These are phyloP conservation scores for Megalops cyprinoides DNA, from an alignment of 2,797 vertebrate genomes.

Conservation along the genomic window DNA sequence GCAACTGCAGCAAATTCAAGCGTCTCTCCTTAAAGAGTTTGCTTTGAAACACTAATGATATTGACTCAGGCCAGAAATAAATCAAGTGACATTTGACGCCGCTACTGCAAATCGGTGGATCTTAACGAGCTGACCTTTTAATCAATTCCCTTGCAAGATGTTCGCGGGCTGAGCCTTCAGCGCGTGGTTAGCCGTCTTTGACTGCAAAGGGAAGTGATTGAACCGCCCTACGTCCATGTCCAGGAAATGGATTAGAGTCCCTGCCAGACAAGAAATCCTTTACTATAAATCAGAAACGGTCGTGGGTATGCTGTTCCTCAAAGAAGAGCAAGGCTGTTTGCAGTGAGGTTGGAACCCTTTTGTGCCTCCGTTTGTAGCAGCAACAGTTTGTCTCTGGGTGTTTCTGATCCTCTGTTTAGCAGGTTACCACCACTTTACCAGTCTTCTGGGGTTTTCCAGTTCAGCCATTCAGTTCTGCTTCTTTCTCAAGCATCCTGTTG, in stretches of 20 bases:
- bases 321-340: not conserved
- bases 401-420: not conserved
- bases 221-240: not conserved
- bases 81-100: constrained; percentile 32
- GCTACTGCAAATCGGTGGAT: constrained; percentile 25
- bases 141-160: constrained; percentile 23
- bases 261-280: not conserved
- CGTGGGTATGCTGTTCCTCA: not conserved
- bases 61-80: constrained; percentile 18
- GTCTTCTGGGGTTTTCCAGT: not conserved
- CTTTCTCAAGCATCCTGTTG: not conserved
- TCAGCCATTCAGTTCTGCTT: not conserved
- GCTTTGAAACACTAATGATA: constrained; percentile 34
- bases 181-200: not conserved
- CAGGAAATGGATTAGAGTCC: not conserved
- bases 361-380: not conserved
- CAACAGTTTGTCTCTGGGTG: not conserved
- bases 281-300: not conserved
- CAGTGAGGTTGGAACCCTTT: not conserved
- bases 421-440: not conserved
- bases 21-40: not conserved
- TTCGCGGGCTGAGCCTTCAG: not conserved
- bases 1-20: not conserved
- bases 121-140: constrained; percentile 39
- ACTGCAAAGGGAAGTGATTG: constrained; percentile 8